These are phyloP conservation scores for Lycaena phlaeas DNA, from an alignment of 2,888 invertebrate genomes.

Conservation along the genomic window DNA sequence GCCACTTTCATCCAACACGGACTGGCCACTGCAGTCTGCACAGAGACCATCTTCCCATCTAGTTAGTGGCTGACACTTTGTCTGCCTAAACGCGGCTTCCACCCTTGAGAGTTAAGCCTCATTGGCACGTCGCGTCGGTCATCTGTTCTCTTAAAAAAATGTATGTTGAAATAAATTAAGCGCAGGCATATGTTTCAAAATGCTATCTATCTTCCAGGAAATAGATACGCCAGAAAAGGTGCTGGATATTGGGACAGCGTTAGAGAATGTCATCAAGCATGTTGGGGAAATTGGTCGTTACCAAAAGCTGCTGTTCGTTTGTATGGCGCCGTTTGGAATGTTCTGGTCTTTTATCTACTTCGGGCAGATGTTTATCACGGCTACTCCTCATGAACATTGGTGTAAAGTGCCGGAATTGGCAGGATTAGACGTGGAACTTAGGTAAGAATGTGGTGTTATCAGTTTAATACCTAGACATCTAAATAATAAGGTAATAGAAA, in stretches of 20 bases:
- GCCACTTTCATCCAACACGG: too few relatives aligned
- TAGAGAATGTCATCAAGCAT: conserved; percentile 46
- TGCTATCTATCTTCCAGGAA: too few relatives aligned
- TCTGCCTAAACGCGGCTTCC: too few relatives aligned
- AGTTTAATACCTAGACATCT: background rate
- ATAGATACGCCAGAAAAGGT: conserved; percentile 23
- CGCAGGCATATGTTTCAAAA: too few relatives aligned
- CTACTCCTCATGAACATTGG: conserved; percentile 53
- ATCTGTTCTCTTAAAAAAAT: too few relatives aligned
- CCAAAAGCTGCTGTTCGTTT: conserved; percentile 46
- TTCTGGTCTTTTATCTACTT: conserved; percentile 56
- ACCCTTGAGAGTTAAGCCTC: too few relatives aligned
- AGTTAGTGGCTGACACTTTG: too few relatives aligned
- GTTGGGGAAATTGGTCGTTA: conserved; percentile 54
- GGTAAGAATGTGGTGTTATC: conserved; percentile 32
- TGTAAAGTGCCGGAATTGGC: conserved; percentile 48
- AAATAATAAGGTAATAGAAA: too few relatives aligned
- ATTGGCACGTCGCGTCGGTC: too few relatives aligned
- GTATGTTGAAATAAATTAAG: too few relatives aligned
- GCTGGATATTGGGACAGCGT: conserved; percentile 30
- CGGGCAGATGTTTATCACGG: conserved; percentile 57
- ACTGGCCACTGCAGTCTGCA: too few relatives aligned
- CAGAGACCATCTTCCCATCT: too few relatives aligned
- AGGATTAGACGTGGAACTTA: conserved; percentile 36
- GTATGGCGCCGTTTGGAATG: conserved; percentile 52